A percentile compares a stretch with the other conserved stretches of the same genome.
Evolutionary conservation across 2,113 vertebrate genomes (phyloP).

Genomic region (Antennarius striatus): DNA sequence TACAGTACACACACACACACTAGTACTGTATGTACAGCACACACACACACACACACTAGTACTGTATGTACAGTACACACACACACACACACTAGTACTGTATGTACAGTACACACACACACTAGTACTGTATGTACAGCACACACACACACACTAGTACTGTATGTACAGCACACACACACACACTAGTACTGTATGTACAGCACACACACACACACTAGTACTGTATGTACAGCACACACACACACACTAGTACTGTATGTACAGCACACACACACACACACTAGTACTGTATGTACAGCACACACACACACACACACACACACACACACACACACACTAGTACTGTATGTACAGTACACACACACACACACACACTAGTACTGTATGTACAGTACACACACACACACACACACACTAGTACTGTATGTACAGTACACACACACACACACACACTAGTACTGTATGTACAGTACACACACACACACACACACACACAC

Average conservation of each 20-base stretch:
- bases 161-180: too few relatives aligned
- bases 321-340: too few relatives aligned
- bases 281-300: too few relatives aligned
- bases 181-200: too few relatives aligned
- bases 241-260: too few relatives aligned
- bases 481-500: conserved; percentile 13
- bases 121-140: too few relatives aligned
- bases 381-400: too few relatives aligned
- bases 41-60: neutral
- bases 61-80: neutral
- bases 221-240: too few relatives aligned
- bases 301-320: neutral
- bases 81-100: too few relatives aligned
- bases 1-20: neutral
- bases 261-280: conserved; percentile 21
- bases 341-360: too few relatives aligned
- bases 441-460: neutral
- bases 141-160: neutral
- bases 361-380: neutral
- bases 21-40: too few relatives aligned
- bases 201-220: neutral
- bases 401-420: conserved; percentile 18
- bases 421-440: too few relatives aligned
- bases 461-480: neutral
- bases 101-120: conserved; percentile 30